Conservation (phyloP, 2,888 invertebrate genomes). For the Agrotis ipsilon region DNA sequence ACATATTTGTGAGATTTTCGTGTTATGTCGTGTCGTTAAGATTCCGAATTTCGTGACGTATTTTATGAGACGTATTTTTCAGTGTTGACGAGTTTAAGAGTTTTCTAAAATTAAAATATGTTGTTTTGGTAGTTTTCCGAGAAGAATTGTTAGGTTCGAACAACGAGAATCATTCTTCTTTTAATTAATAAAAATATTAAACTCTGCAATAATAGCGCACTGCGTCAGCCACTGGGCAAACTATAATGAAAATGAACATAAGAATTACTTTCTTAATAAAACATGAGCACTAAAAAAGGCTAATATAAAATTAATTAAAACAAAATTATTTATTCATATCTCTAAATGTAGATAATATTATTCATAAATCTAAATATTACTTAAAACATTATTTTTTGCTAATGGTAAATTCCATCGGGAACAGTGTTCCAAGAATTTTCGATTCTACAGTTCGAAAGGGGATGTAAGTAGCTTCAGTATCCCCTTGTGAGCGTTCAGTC, state of each 20-base stretch:
- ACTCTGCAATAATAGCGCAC: no score
- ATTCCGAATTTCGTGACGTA: constrained; percentile 32
- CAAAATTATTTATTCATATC: no score
- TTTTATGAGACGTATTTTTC: constrained; percentile 22
- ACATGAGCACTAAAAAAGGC: no score
- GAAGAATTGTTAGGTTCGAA: not conserved
- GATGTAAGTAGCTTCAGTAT: not conserved
- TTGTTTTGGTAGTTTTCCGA: not conserved
- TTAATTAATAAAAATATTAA: no score
- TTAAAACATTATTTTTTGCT: not conserved
- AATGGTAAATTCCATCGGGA: not conserved
- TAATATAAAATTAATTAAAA: no score
- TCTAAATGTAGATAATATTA: no score
- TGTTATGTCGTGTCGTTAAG: constrained; percentile 47
- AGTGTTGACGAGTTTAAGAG: not conserved
- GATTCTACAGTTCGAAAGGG: not conserved
- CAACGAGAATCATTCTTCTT: not conserved
- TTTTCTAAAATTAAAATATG: not conserved
- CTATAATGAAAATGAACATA: no score
- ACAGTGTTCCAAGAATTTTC: not conserved
- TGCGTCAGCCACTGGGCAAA: no score
- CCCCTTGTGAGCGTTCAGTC: not conserved
- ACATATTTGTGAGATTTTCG: constrained; percentile 56
- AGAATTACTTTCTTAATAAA: no score
- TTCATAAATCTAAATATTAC: not conserved